Evolutionary conservation across 35 echinoderm and acorn worm species (phyloP).

Genomic region (Acanthaster planci): DNA sequence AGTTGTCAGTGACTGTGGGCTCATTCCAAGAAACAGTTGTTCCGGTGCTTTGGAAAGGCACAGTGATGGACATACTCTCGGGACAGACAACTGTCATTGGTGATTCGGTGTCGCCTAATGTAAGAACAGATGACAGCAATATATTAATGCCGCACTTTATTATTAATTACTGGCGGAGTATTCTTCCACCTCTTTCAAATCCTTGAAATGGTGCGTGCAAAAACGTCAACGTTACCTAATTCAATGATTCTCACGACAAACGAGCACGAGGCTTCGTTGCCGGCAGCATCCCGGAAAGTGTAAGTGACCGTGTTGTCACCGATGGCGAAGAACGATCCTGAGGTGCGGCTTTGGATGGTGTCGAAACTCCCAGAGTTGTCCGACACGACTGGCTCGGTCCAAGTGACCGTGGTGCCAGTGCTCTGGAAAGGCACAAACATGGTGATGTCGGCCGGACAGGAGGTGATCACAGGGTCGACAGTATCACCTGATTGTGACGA

Average conservation of each 20-base stretch:
- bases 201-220: no score
- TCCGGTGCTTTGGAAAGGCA: slow-evolving; percentile 18
- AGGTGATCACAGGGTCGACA: slow-evolving; percentile 11
- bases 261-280: slow-evolving; percentile 43
- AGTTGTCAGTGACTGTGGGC: slow-evolving; percentile 69
- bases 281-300: slow-evolving; percentile 54
- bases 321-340: slow-evolving; percentile 60
- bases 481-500: slow-evolving; percentile 16
- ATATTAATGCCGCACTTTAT: no score
- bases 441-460: slow-evolving; percentile 41
- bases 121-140: not conserved
- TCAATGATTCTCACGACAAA: slow-evolving; percentile 42
- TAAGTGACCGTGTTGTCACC: slow-evolving; percentile 59
- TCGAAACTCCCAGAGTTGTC: slow-evolving; percentile 52
- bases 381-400: slow-evolving; percentile 59
- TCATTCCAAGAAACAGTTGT: slow-evolving; percentile 52
- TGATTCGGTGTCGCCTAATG: not conserved
- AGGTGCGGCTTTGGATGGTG: slow-evolving; percentile 17
- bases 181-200: no score
- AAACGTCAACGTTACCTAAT: not conserved
- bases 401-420: slow-evolving; percentile 37
- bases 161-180: not conserved
- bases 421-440: slow-evolving; percentile 25
- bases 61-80: slow-evolving; percentile 28
- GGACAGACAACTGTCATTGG: slow-evolving; percentile 18